phyloP scores from a whole-genome alignment of 2,113 vertebrate species.

The Nerophis lumbriciformis region DNA sequence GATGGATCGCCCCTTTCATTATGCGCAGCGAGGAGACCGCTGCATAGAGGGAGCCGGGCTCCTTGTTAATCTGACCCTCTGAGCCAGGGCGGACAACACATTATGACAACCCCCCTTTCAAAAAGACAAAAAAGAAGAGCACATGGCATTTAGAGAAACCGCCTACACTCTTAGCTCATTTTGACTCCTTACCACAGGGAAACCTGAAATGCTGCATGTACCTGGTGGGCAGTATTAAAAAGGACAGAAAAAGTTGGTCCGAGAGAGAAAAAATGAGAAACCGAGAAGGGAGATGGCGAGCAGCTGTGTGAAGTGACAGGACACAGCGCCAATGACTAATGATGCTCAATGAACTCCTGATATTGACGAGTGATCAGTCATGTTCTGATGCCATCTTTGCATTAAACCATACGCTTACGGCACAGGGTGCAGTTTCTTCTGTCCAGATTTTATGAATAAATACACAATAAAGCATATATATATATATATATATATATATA shows the following conservation, averaged over 20 bases:
- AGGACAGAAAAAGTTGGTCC: constrained; percentile 50
- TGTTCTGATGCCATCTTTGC: constrained; percentile 45
- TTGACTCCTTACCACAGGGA: constrained; percentile 28
- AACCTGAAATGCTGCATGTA: constrained; percentile 24
- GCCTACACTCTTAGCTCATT: constrained; percentile 43
- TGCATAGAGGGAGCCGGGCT: constrained; percentile 55
- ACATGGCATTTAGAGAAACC: constrained; percentile 49
- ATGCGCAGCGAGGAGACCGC: constrained; percentile 53
- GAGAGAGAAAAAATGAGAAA: constrained; percentile 55
- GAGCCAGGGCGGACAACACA: constrained; percentile 67
- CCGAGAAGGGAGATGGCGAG: constrained; percentile 47
- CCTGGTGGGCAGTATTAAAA: constrained; percentile 35
- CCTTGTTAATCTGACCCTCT: constrained; percentile 71
- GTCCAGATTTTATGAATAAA: constrained; percentile 19
- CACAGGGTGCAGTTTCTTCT: constrained; percentile 18
- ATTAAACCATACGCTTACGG: constrained; percentile 38
- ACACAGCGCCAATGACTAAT: constrained; percentile 58
- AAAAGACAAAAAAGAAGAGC: constrained; percentile 36
- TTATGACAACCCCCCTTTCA: constrained; percentile 51
- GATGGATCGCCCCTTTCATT: constrained; percentile 75
- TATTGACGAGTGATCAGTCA: constrained; percentile 70
- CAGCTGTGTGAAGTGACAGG: constrained; percentile 68
- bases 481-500: too few relatives aligned
- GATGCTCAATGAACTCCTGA: constrained; percentile 41
- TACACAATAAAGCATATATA: background rate